Percentiles rank a stretch among this genome's conserved stretches.
phyloP scores from a whole-genome alignment of 2,888 invertebrate genomes.

The Amaurobius ferox region DNA sequence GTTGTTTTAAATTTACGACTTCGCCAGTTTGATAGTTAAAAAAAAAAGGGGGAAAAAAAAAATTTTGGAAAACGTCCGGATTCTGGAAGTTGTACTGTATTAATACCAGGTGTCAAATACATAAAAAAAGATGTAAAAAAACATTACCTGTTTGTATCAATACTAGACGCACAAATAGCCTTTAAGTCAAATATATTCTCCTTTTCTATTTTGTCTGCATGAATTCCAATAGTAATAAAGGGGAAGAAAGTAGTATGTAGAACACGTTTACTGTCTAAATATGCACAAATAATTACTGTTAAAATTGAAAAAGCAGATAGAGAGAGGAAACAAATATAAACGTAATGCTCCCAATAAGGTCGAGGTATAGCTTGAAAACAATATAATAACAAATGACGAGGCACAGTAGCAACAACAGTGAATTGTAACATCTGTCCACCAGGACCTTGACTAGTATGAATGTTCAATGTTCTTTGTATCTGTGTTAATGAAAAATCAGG shows the following conservation, averaged over 20 bases:
- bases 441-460: slow-evolving; percentile 75
- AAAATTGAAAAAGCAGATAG: slow-evolving; percentile 83
- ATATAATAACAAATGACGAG: slow-evolving; percentile 82
- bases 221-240: slow-evolving; percentile 53
- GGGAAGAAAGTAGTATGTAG: slow-evolving; percentile 58
- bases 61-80: too few relatives aligned
- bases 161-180: slow-evolving; percentile 38
- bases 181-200: slow-evolving; percentile 71
- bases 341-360: slow-evolving; percentile 86
- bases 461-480: slow-evolving; percentile 82
- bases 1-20: too few relatives aligned
- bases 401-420: slow-evolving; percentile 84
- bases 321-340: slow-evolving; percentile 83
- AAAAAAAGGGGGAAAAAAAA: too few relatives aligned
- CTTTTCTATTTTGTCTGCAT: slow-evolving; percentile 64
- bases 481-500: slow-evolving; percentile 90
- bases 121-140: background rate
- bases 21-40: too few relatives aligned
- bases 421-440: slow-evolving; percentile 81
- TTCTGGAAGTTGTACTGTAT: too few relatives aligned
- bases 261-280: slow-evolving; percentile 80
- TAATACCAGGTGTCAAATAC: too few relatives aligned
- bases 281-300: slow-evolving; percentile 83
- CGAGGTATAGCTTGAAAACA: slow-evolving; percentile 85
- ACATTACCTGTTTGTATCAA: slow-evolving; percentile 48